Evolutionary conservation across 1,140 invertebrate genomes (phyloP).

Genomic region (Diabrotica virgifera): DNA sequence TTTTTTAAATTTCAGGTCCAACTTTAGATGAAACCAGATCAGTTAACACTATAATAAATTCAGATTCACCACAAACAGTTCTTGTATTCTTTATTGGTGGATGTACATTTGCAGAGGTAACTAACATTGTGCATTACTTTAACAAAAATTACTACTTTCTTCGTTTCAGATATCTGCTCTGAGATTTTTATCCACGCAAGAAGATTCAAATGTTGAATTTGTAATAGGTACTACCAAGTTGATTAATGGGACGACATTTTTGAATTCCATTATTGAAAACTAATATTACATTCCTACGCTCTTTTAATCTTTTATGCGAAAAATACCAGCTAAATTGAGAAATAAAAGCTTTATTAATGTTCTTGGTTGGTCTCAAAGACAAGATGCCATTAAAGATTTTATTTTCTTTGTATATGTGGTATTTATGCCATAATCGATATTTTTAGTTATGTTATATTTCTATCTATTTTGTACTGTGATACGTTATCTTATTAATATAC

Average conservation of each 20-base stretch:
- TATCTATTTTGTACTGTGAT: too few relatives aligned
- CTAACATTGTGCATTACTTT: not conserved
- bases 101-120: conserved; percentile 88
- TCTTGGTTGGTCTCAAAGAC: too few relatives aligned
- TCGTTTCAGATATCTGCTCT: conserved; percentile 73
- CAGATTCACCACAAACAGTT: conserved; percentile 73
- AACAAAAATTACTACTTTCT: not conserved
- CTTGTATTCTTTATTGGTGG: conserved; percentile 95
- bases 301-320: too few relatives aligned
- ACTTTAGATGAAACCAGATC: conserved; percentile 55
- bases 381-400: too few relatives aligned
- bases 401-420: too few relatives aligned
- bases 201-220: conserved; percentile 90
- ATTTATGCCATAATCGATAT: too few relatives aligned
- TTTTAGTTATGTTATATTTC: too few relatives aligned
- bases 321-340: too few relatives aligned
- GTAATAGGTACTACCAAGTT: conserved; percentile 90
- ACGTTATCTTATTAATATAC: not conserved
- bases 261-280: conserved; percentile 71
- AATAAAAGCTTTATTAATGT: too few relatives aligned
- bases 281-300: conserved; percentile 6
- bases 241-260: conserved; percentile 85
- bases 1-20: conserved; percentile 46
- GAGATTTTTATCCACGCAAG: conserved; percentile 86
- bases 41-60: conserved; percentile 35